These are phyloP conservation scores for Prosopocoilus inquinatus DNA, from an alignment of 2,888 invertebrate genomes.

Conservation along the genomic window DNA sequence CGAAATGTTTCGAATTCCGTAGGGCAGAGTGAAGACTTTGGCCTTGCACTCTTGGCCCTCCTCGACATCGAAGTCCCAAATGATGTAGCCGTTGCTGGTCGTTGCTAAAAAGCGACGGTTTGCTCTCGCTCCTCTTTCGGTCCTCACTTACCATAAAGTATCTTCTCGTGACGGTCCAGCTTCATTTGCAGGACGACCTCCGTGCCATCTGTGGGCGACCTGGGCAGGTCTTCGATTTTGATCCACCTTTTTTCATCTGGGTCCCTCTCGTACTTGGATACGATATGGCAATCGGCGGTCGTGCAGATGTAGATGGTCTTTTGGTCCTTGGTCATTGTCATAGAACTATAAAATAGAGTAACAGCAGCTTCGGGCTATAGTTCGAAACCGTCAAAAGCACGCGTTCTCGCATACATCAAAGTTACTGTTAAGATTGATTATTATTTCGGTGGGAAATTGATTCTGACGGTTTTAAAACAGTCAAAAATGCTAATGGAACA, in stretches of 20 bases:
- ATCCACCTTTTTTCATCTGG: conserved; percentile 61
- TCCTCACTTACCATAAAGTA: conserved; percentile 65
- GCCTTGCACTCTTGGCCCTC: conserved; percentile 50
- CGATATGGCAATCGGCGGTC: conserved; percentile 59
- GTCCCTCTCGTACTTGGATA: conserved; percentile 51
- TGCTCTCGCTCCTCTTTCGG: not conserved
- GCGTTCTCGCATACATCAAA: no score
- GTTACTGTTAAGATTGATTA: no score
- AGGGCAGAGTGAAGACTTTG: conserved; percentile 70
- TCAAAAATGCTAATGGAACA: no score
- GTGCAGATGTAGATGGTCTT: conserved; percentile 69
- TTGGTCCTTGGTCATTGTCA: conserved; percentile 68
- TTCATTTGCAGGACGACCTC: conserved; percentile 80
- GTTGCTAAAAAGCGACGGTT: conserved; percentile 53
- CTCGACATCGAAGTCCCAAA: conserved; percentile 67
- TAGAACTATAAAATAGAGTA: conserved; percentile 57
- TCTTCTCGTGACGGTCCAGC: conserved; percentile 76
- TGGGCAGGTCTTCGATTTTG: conserved; percentile 60
- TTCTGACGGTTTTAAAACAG: no score
- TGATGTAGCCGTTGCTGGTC: conserved; percentile 78
- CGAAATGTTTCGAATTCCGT: conserved; percentile 90
- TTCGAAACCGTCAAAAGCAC: no score
- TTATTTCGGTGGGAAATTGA: no score
- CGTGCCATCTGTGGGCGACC: conserved; percentile 67
- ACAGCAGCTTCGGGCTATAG: no score